Conservation (phyloP, 2,113 vertebrate genomes). For the Tragelaphus scriptus region DNA sequence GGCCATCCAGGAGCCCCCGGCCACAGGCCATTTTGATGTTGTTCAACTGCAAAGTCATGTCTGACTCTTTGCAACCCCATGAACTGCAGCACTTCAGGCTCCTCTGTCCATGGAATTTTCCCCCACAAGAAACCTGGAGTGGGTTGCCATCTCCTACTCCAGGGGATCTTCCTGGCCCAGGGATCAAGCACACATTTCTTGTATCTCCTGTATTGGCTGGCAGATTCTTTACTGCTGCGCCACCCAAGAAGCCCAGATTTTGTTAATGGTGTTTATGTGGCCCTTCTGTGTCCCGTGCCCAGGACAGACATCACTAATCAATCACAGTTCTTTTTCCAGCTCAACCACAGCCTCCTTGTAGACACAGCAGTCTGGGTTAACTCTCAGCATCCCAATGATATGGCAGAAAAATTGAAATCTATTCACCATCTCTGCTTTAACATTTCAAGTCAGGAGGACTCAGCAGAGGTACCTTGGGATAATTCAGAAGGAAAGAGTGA, state of each 20-base stretch:
- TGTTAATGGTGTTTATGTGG: not conserved
- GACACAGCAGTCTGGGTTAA: not conserved
- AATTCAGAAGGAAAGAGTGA: not conserved
- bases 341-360: not conserved
- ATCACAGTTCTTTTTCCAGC: not conserved
- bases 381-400: not conserved
- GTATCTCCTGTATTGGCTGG: not conserved
- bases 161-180: not conserved
- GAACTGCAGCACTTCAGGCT: not conserved
- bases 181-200: not conserved
- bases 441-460: not conserved
- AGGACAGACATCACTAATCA: not conserved
- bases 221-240: not conserved
- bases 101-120: not conserved
- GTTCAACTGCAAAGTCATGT: not conserved
- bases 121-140: not conserved
- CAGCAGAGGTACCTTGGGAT: not conserved
- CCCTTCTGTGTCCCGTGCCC: fast-evolving
- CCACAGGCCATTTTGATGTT: not conserved
- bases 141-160: not conserved
- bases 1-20: not conserved
- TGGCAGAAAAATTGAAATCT: not conserved
- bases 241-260: not conserved
- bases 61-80: not conserved
- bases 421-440: not conserved